Base-by-base conservation (phyloP, 2,888 invertebrate genomes). In the Tetragonula carbonaria region DNA sequence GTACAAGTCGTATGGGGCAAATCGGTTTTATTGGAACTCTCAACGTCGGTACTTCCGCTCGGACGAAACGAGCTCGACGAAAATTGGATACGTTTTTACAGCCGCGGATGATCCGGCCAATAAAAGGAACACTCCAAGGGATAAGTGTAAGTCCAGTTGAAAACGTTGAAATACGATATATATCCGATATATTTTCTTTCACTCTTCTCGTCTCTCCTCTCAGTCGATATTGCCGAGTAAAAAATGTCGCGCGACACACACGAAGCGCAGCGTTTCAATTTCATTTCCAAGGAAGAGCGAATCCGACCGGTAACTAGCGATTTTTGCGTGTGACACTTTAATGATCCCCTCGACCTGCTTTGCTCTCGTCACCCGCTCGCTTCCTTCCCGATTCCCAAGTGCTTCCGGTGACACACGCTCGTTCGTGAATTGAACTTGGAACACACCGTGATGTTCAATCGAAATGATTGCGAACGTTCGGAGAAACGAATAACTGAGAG, bases 61-160 rank as follows among this genome's bases (percentile, higher is more conserved):
- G 11, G 13, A 28, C 28, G 28, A 28, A 23, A 57, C 72, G 38
- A 72, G 38, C 18, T 72, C 45, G 45, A 57, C 33, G 45, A 57
- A 72, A 72, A 72, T 72, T 72, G 45, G 45, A 45, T 72, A 18
- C 23, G 23, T 55, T 72, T 72, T 72, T 72, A 72, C 13, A 23
- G 45, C 21, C 5, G 2, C 11, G 45, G 38, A 45, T 59, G 59
- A 59, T 72, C n/a, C 18, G 11, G 14, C 6, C 55, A 38, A 59
- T 72, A 59, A 23, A 18, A 3, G n/a, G 23, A 23, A 45, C 23
- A 45, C 18, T 6, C 68, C 5, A 28, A 28, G 28, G 13, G 6
- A 4, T 11, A 21, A 38, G 38, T 18, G 23, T 18, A 23, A 21
- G 3, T 4, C 23, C 11, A 13, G 23, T 33, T 28, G 3, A 8